phyloP scores from a whole-genome alignment of 2,797 vertebrate species.

The Thaleichthys pacificus region DNA sequence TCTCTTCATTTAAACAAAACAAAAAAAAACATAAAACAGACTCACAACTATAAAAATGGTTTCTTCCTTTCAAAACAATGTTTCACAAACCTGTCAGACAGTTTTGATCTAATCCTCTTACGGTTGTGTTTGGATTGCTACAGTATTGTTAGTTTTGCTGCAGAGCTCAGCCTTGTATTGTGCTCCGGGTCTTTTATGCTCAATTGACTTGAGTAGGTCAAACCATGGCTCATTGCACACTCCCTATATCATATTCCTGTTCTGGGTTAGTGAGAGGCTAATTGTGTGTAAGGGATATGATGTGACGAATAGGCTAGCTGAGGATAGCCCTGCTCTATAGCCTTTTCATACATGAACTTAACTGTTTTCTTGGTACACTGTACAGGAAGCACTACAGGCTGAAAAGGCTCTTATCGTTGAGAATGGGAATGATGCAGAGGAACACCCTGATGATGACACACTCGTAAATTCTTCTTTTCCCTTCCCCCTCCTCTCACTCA shows the following conservation, averaged over 20 bases:
- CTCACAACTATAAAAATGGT: neutral
- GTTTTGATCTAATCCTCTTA: neutral
- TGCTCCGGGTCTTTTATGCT: constrained; percentile 14
- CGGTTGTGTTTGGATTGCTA: neutral
- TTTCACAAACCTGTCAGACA: neutral
- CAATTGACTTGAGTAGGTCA: constrained; percentile 4
- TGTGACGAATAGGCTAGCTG: neutral
- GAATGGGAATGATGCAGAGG: constrained; percentile 69
- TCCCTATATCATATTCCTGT: constrained; percentile 5
- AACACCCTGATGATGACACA: constrained; percentile 52
- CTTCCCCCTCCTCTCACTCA: constrained; percentile 19
- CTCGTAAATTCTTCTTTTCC: constrained; percentile 62
- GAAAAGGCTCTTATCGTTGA: constrained; percentile 63
- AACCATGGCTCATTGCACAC: neutral
- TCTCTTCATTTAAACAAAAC: neutral
- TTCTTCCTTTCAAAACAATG: neutral
- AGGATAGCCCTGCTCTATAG: neutral
- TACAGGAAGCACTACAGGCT: constrained; percentile 68
- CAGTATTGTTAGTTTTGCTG: constrained; percentile 7
- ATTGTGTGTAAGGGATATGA: constrained; percentile 10
- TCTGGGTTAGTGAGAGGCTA: neutral
- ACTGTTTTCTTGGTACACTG: constrained; percentile 39
- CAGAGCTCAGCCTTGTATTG: neutral
- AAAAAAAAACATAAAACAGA: neutral
- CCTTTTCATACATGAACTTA: constrained; percentile 26